A percentile compares a stretch with the other conserved stretches of the same genome.
Evolutionary conservation across 2,797 vertebrate genomes (phyloP).

Genomic region (Cetoscarus ocellatus): DNA sequence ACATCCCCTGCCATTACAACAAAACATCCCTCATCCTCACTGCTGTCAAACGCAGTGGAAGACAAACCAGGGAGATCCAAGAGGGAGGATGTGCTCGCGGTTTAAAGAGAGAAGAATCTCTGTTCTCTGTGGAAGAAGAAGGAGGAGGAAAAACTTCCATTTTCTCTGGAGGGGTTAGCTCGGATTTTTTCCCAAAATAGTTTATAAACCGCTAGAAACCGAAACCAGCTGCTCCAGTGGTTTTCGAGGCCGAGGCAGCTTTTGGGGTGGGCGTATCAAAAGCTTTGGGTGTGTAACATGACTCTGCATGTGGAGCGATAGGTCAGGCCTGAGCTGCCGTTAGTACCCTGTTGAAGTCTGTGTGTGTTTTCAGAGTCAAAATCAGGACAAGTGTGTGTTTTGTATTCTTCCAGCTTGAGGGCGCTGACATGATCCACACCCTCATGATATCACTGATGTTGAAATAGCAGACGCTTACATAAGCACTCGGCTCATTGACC

Average conservation of each 20-base stretch:
- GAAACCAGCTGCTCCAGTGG: conserved; percentile 77
- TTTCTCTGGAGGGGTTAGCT: conserved; percentile 43
- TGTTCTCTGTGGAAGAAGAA: conserved; percentile 39
- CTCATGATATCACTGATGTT: conserved; percentile 42
- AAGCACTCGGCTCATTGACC: conserved; percentile 23
- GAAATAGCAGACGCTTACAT: conserved; percentile 22
- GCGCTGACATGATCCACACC: conserved; percentile 52
- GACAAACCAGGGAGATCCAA: conserved; percentile 27
- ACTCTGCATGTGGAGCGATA: conserved; percentile 57
- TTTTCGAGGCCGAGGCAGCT: conserved; percentile 43
- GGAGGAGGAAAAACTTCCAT: neutral
- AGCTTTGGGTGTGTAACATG: conserved; percentile 69
- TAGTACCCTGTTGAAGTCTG: conserved; percentile 27
- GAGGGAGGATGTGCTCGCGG: conserved; percentile 45
- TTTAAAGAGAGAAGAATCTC: conserved; percentile 43
- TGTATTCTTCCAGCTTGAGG: conserved; percentile 17
- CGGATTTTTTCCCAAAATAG: conserved; percentile 70
- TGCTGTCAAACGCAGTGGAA: neutral
- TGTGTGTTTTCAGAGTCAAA: conserved; percentile 24
- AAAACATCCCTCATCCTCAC: conserved; percentile 11
- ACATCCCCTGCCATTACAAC: conserved; percentile 22
- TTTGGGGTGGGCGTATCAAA: conserved; percentile 69
- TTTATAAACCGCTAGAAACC: conserved; percentile 64
- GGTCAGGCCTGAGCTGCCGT: conserved; percentile 53
- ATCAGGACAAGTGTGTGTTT: conserved; percentile 19